Percentiles rank a stretch among this genome's conserved stretches.
Conservation (phyloP, 2,113 vertebrate genomes). For the Chunga burmeisteri region DNA sequence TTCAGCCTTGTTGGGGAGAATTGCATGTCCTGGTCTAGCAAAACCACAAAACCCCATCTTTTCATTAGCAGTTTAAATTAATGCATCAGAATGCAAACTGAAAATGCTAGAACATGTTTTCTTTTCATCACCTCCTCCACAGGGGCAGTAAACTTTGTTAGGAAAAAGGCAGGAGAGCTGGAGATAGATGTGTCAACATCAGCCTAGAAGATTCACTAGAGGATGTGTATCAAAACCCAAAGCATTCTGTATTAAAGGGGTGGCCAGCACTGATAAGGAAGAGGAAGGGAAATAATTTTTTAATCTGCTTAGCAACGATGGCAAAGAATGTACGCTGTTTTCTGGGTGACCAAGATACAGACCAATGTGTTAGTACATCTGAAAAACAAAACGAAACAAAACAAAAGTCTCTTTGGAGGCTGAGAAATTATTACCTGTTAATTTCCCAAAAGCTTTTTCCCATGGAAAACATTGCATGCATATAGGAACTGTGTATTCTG, state of each 20-base stretch:
- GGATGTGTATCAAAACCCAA: neutral
- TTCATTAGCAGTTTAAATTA: neutral
- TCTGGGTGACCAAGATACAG: neutral
- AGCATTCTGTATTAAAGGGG: neutral
- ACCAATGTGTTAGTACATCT: neutral
- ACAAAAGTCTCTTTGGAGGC: neutral
- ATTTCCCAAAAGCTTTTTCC: neutral
- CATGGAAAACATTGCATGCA: neutral
- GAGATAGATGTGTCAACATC: neutral
- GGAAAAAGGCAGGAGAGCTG: neutral
- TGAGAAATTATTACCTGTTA: neutral
- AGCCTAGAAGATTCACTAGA: neutral
- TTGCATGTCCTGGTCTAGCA: neutral
- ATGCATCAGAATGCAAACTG: neutral
- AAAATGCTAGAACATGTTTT: neutral
- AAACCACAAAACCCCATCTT: neutral
- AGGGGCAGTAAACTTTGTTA: neutral
- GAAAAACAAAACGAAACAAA: neutral
- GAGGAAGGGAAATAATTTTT: neutral
- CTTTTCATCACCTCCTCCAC: neutral
- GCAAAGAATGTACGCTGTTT: neutral
- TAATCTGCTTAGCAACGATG: neutral
- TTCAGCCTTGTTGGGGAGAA: neutral
- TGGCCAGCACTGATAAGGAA: neutral
- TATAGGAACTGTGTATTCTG: neutral